Percentiles rank a stretch among this genome's conserved stretches.
phyloP scores from a whole-genome alignment of 2,888 invertebrate species.

The Caprella mutica region DNA sequence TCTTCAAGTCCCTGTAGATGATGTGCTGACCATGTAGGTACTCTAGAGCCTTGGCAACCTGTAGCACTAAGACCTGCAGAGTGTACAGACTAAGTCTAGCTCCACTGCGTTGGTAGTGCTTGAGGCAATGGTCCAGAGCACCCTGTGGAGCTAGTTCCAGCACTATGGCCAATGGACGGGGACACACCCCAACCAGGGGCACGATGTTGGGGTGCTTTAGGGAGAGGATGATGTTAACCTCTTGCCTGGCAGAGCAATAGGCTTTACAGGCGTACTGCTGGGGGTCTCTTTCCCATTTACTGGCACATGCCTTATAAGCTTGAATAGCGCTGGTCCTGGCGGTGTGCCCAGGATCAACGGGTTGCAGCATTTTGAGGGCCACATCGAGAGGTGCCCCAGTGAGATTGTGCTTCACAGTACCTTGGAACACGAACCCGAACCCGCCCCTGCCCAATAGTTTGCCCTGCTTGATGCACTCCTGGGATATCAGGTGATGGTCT shows the following conservation, averaged over 20 bases:
- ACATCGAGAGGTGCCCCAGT: constrained; percentile 50
- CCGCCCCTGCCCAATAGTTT: constrained; percentile 79
- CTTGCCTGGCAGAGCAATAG: constrained; percentile 90
- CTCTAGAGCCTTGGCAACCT: constrained; percentile 82
- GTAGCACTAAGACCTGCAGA: constrained; percentile 71
- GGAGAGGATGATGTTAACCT: constrained; percentile 72
- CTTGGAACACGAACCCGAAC: constrained; percentile 91
- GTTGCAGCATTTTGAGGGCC: constrained; percentile 92
- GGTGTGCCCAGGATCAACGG: constrained; percentile 70
- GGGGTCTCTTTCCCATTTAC: constrained; percentile 90
- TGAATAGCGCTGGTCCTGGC: constrained; percentile 54
- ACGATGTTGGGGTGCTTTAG: constrained; percentile 85
- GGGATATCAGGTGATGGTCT: constrained; percentile 63
- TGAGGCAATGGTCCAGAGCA: constrained; percentile 69
- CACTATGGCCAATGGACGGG: constrained; percentile 75
- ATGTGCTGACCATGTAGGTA: constrained; percentile 87
- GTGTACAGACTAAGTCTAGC: constrained; percentile 66
- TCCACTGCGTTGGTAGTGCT: constrained; percentile 74
- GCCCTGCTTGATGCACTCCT: constrained; percentile 63
- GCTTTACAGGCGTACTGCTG: constrained; percentile 86
- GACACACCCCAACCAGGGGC: constrained; percentile 77
- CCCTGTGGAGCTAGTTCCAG: constrained; percentile 86
- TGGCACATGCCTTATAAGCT: constrained; percentile 56
- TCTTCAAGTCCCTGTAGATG: constrained; percentile 85
- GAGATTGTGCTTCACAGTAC: constrained; percentile 48